Base-by-base conservation (phyloP, 2,797 vertebrate genomes). In the Spondyliosoma cantharus region DNA sequence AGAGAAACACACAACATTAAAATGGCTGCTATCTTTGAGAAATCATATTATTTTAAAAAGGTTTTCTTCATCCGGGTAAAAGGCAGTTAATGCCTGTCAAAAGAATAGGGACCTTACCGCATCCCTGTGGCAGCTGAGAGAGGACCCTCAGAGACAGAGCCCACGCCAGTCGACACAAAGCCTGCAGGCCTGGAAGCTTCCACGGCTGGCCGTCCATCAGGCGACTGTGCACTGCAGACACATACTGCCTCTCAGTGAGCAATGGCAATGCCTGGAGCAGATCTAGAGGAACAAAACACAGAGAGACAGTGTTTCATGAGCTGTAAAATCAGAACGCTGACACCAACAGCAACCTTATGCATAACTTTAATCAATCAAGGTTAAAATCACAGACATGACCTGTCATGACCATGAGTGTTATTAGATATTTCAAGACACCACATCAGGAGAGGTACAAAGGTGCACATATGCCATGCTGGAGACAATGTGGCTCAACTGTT, bases 151-250 rank as follows among this genome's bases (percentile, higher is more conserved):
- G 88, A 1, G 96, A 95, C 78, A 99, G 91, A 1, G 98, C 96
- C 98, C 98, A 99, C 27, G 97, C 95, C 85, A 99, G 93, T 20
- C 97, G 94, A 82, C 97, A 96, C 49, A 97, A 95, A 42, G 97
- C 98, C 91, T 99, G 97, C 74, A 99, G 92, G 2, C 98, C 98
- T 1, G 97, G 94, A 29, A 97, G 89, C 85, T 98, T 99, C 98
- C 98, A 99, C 1, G 94, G 90, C 80, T 96, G 96, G 12, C 95
- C 91, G 15, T 98, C 97, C 92, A 97, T 96, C 85, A 99, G 94
- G 43, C 96, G 96, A 78, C 89, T 96, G 87, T 99, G 97, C 76
- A 99, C 92, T 0, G 96, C 95, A 25, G 96, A 95, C 73, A 99
- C 97, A 74, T 99, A 99, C 65, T 97, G 96, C 78, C 92, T 96